Conservation (phyloP, 2,888 invertebrate species). For the Apomyelois bistriatella region DNA sequence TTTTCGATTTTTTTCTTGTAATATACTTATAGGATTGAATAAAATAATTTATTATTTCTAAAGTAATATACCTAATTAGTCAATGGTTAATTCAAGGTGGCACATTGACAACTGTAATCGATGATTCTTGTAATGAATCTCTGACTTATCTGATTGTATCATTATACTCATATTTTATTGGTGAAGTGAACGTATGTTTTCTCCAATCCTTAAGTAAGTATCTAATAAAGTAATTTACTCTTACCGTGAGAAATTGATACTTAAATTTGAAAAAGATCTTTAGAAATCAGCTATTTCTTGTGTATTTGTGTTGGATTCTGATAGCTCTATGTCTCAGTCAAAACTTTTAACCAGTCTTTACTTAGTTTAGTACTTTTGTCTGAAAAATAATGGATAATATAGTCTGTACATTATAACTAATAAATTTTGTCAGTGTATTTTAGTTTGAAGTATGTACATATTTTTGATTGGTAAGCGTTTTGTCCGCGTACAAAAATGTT, state of each 20-base stretch:
- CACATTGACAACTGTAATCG: not conserved
- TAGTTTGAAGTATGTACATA: too few relatives aligned
- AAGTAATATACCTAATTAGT: too few relatives aligned
- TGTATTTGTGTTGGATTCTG: not conserved
- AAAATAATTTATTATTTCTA: not conserved
- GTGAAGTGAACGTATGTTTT: not conserved
- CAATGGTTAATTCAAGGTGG: too few relatives aligned
- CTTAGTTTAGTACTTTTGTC: too few relatives aligned
- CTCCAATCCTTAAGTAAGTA: not conserved
- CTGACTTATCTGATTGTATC: not conserved
- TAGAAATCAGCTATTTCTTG: not conserved
- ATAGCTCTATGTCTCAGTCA: not conserved
- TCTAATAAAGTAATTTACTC: not conserved
- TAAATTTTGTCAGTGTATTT: too few relatives aligned
- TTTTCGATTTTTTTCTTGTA: too few relatives aligned
- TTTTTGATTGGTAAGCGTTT: too few relatives aligned
- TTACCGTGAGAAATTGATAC: not conserved
- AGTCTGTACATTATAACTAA: too few relatives aligned
- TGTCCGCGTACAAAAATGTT: too few relatives aligned
- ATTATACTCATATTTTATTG: not conserved
- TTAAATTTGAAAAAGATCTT: not conserved
- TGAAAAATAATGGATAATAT: too few relatives aligned
- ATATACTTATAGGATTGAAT: not conserved
- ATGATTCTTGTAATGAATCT: not conserved
- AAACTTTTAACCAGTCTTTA: too few relatives aligned